These are phyloP conservation scores for Sarcophaga caerulescens DNA, from an alignment of 2,888 invertebrate genomes.

Conservation along the genomic window DNA sequence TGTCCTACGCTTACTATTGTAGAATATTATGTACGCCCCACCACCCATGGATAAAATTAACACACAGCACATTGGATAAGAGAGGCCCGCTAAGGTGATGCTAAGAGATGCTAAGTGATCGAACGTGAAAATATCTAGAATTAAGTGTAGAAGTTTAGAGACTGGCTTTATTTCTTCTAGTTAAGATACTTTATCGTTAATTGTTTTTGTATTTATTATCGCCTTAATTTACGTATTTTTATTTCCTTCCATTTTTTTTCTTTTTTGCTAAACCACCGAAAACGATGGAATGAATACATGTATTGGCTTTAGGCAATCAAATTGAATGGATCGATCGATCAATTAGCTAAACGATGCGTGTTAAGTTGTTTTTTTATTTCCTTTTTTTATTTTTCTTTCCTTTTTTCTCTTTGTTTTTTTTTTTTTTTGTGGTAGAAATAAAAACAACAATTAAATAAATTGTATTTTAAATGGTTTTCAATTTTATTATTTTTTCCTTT, in stretches of 20 bases:
- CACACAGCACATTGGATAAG: too few species aligned
- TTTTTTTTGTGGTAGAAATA: constrained; percentile 22
- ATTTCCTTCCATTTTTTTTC: too few species aligned
- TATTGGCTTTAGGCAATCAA: constrained; percentile 4
- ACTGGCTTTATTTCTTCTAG: constrained; percentile 15
- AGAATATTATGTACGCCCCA: too few species aligned
- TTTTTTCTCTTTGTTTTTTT: too few species aligned
- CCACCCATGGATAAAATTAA: too few species aligned
- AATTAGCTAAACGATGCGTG: constrained; percentile 71
- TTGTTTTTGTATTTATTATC: constrained; percentile 34
- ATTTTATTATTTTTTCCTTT: constrained; percentile 11
- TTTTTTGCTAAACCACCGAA: too few species aligned
- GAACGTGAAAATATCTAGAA: too few species aligned
- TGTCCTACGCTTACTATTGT: too few species aligned
- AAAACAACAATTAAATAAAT: constrained; percentile 56
- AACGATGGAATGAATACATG: constrained; percentile 1
- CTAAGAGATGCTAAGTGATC: too few species aligned
- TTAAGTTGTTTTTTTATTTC: constrained; percentile 58
- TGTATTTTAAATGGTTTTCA: constrained; percentile 42
- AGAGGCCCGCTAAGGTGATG: too few species aligned
- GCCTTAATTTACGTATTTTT: constrained; percentile 41
- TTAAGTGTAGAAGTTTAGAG: too few species aligned
- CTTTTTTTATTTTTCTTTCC: too few species aligned
- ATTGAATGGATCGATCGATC: constrained; percentile 66
- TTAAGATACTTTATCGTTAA: not conserved